Evolutionary conservation across 2,888 invertebrate species (phyloP).

Genomic region (Mimumesa dahlbomi): DNA sequence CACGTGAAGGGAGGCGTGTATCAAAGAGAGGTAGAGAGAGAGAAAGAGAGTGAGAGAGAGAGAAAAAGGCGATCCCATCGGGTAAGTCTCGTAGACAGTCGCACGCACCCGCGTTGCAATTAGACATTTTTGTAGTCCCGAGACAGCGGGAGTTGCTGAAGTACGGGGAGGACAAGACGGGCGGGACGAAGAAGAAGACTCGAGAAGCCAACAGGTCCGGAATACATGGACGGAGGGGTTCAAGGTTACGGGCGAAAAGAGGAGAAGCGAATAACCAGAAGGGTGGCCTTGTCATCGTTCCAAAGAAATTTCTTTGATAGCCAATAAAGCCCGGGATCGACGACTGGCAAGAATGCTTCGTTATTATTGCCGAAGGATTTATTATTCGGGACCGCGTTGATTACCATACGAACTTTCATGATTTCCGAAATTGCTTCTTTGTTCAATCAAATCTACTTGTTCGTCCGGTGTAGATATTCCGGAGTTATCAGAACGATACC

Average conservation of each 20-base stretch:
- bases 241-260: slow-evolving; percentile 63
- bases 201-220: slow-evolving; percentile 54
- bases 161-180: neutral
- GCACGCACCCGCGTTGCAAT: slow-evolving; percentile 57
- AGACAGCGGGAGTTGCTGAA: slow-evolving; percentile 20
- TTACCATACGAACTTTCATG: neutral
- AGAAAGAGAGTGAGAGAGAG: neutral
- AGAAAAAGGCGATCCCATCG: slow-evolving; percentile 28
- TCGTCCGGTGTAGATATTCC: no score
- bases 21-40: neutral
- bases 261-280: slow-evolving; percentile 31
- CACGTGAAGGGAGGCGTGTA: neutral
- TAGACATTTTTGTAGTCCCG: slow-evolving; percentile 60
- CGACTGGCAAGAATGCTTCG: slow-evolving; percentile 12
- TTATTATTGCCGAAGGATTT: neutral
- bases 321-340: slow-evolving; percentile 21
- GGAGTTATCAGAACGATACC: no score
- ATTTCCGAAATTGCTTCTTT: no score
- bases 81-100: slow-evolving; percentile 24
- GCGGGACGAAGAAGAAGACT: slow-evolving; percentile 38
- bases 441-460: no score
- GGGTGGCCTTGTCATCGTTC: slow-evolving; percentile 44
- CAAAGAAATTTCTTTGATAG: slow-evolving; percentile 31
- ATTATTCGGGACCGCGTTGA: no score
- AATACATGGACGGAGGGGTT: slow-evolving; percentile 52